phyloP scores from a whole-genome alignment of 2,797 vertebrate genomes.

The Falco cherrug region DNA sequence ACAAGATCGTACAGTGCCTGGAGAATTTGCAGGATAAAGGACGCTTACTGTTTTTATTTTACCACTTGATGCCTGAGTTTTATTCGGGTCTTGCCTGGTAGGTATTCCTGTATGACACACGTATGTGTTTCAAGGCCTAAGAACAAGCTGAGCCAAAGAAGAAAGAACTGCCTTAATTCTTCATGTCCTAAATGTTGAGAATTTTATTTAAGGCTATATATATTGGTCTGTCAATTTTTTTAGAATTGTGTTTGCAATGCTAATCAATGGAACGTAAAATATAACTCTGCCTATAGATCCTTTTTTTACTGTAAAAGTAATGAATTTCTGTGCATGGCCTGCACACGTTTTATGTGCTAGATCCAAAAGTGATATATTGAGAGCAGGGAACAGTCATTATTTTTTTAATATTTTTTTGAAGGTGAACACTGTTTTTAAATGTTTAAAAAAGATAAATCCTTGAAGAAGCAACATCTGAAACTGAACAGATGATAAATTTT shows the following conservation, averaged over 20 bases:
- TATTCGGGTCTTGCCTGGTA: not conserved
- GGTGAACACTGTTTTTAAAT: not conserved
- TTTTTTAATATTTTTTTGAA: not conserved
- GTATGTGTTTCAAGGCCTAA: not conserved
- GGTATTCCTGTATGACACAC: not conserved
- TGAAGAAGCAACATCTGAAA: not conserved
- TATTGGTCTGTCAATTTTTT: not conserved
- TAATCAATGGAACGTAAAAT: not conserved
- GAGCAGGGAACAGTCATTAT: not conserved
- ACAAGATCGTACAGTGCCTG: not conserved
- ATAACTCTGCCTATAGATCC: not conserved
- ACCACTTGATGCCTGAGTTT: not conserved
- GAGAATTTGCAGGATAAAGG: conserved; percentile 12
- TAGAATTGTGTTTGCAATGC: not conserved
- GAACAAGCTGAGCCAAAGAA: not conserved
- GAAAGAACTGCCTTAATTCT: not conserved
- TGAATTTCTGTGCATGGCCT: not conserved
- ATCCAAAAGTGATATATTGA: not conserved
- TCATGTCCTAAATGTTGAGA: not conserved
- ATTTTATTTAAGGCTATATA: not conserved
- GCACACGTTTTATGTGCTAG: not conserved
- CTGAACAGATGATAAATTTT: not conserved
- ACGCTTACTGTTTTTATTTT: not conserved
- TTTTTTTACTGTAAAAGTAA: not conserved
- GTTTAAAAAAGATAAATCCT: not conserved